Percentiles rank a stretch among this genome's conserved stretches.
These are phyloP conservation scores for Aurelia coerulea DNA, from an alignment of 30 jellyfish, hydroid and myxozoan genomes.

Conservation along the genomic window DNA sequence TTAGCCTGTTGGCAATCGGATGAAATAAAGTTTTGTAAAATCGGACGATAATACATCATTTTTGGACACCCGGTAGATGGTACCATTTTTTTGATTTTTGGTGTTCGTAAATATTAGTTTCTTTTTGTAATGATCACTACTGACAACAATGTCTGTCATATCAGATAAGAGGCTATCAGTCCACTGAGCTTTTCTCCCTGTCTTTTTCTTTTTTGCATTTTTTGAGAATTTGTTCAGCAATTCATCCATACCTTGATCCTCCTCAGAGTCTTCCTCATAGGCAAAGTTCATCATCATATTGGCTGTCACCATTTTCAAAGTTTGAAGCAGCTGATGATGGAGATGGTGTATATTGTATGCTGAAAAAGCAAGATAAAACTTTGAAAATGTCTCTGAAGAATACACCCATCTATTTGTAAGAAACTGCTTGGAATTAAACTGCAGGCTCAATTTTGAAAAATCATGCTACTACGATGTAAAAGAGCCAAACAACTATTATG, in stretches of 20 bases:
- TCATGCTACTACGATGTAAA: background rate
- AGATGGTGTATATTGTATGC: background rate
- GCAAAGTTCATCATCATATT: background rate
- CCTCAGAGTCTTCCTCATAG: constrained; percentile 4
- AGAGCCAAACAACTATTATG: background rate
- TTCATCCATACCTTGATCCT: background rate
- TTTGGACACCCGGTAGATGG: too few relatives aligned
- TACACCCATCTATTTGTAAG: background rate
- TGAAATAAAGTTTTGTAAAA: too few relatives aligned
- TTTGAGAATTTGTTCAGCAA: background rate
- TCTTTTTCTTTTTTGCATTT: background rate
- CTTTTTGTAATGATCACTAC: too few relatives aligned
- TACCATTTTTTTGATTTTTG: constrained; percentile 9
- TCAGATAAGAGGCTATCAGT: background rate
- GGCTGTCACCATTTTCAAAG: background rate
- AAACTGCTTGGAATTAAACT: background rate
- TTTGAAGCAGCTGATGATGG: background rate
- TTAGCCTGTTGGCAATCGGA: too few relatives aligned
- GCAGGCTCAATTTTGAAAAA: background rate
- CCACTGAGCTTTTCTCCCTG: constrained; percentile 4
- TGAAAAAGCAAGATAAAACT: background rate
- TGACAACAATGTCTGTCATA: too few relatives aligned
- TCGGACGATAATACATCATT: too few relatives aligned
- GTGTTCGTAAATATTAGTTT: background rate
- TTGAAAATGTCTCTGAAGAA: background rate